Conservation (phyloP, 64 coral and sea anemone species). For the Acropora yongei region DNA sequence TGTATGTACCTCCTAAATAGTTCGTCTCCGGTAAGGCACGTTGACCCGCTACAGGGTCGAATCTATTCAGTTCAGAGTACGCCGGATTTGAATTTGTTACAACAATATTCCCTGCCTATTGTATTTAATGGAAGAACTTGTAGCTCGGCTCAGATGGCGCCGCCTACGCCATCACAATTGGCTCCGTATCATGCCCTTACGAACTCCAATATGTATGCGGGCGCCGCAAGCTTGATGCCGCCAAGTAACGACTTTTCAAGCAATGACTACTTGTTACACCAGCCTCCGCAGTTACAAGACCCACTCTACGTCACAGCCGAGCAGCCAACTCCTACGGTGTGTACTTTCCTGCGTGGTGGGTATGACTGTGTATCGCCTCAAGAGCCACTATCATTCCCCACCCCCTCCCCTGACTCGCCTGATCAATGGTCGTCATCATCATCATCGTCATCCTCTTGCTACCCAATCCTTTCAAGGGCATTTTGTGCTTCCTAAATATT, state of each 20-base stretch:
- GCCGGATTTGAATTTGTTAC: constrained; percentile 62
- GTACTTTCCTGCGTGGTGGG: constrained; percentile 40
- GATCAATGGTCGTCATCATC: constrained; percentile 89
- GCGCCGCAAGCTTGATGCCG: background rate
- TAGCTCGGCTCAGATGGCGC: constrained; percentile 53
- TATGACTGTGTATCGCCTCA: constrained; percentile 71
- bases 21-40: background rate
- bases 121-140: constrained; percentile 59
- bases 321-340: constrained; percentile 12
- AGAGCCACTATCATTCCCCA: constrained; percentile 76
- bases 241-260: constrained; percentile 31
- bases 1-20: constrained; percentile 73
- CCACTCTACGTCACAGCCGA: constrained; percentile 24
- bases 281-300: constrained; percentile 26
- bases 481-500: background rate
- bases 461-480: background rate
- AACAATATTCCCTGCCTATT: background rate
- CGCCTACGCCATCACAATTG: background rate
- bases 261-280: constrained; percentile 24
- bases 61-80: constrained; percentile 79
- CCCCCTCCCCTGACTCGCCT: constrained; percentile 90
- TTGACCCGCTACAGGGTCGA: constrained; percentile 37
- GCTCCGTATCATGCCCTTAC: constrained; percentile 40
- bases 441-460: constrained; percentile 84
- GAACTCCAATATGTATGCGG: constrained; percentile 33